Evolutionary conservation across 1,140 invertebrate genomes (phyloP).

Genomic region (Drosophila paulistorum): DNA sequence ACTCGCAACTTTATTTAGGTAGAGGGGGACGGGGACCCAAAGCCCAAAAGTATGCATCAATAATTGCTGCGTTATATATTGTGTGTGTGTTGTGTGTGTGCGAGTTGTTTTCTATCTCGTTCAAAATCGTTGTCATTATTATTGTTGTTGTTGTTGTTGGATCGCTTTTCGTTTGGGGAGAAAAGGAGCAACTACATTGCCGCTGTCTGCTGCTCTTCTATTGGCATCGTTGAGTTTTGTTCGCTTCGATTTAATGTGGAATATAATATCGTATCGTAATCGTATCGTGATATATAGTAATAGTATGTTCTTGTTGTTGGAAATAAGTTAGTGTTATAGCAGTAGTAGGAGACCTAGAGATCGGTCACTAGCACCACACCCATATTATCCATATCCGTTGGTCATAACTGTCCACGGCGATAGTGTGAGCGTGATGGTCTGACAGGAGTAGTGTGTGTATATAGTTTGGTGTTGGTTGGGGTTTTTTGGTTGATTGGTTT

Average conservation of each 20-base stretch:
- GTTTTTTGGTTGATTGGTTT: conserved; percentile 16
- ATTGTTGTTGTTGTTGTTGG: conserved; percentile 32
- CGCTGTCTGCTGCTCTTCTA: too few species aligned
- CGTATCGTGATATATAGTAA: conserved; percentile 13
- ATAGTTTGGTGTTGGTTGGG: conserved; percentile 1
- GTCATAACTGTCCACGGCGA: conserved; percentile 82
- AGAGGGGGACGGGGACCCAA: background rate
- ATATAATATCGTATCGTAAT: too few species aligned
- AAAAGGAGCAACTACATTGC: too few species aligned
- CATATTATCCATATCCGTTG: conserved; percentile 40
- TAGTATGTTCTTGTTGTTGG: conserved; percentile 21
- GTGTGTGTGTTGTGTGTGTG: conserved; percentile 12
- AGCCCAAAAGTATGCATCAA: conserved; percentile 4
- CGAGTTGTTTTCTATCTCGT: background rate
- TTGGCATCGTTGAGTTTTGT: too few species aligned
- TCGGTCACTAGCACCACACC: conserved; percentile 81
- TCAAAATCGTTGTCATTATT: background rate
- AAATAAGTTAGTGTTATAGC: too few species aligned
- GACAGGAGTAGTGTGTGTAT: conserved; percentile 42
- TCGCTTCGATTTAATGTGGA: too few species aligned
- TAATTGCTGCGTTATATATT: background rate
- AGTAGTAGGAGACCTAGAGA: conserved; percentile 47
- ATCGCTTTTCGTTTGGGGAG: conserved; percentile 9
- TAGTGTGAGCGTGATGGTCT: conserved; percentile 82
- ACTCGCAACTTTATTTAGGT: background rate